These are phyloP conservation scores for Onychomys arenicola DNA, from an alignment of 2,797 vertebrate genomes.

Conservation along the genomic window DNA sequence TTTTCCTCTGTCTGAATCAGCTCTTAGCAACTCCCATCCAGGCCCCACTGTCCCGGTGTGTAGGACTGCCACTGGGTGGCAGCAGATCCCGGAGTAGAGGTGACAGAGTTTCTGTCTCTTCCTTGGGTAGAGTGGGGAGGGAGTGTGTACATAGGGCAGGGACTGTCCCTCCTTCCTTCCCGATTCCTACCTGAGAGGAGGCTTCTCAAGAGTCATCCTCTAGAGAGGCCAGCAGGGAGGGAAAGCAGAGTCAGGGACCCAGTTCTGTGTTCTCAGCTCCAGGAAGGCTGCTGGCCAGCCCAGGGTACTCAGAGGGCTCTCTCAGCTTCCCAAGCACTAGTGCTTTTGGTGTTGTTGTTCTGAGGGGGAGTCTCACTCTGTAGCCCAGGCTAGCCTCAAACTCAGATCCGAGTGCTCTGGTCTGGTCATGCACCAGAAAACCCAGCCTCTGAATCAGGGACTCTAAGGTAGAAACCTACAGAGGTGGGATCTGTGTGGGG, in stretches of 20 bases:
- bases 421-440: neutral
- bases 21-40: neutral
- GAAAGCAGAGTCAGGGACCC: conserved; percentile 52
- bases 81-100: neutral
- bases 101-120: neutral
- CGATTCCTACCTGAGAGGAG: conserved; percentile 84
- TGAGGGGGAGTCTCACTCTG: neutral
- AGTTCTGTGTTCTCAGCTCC: neutral
- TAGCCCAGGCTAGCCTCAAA: neutral
- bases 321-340: neutral
- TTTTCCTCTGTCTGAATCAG: neutral
- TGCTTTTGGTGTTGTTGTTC: neutral
- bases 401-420: neutral
- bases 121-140: neutral
- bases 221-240: conserved; percentile 79
- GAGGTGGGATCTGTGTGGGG: neutral
- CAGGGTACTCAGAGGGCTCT: too few species aligned
- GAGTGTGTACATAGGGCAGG: neutral
- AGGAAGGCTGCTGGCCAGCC: neutral
- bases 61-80: neutral
- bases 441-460: too few species aligned
- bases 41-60: neutral
- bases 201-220: conserved; percentile 85
- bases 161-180: neutral
- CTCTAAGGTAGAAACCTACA: neutral